Conservation (phyloP, 2,888 invertebrate species). For the Hyposoter didymator region DNA sequence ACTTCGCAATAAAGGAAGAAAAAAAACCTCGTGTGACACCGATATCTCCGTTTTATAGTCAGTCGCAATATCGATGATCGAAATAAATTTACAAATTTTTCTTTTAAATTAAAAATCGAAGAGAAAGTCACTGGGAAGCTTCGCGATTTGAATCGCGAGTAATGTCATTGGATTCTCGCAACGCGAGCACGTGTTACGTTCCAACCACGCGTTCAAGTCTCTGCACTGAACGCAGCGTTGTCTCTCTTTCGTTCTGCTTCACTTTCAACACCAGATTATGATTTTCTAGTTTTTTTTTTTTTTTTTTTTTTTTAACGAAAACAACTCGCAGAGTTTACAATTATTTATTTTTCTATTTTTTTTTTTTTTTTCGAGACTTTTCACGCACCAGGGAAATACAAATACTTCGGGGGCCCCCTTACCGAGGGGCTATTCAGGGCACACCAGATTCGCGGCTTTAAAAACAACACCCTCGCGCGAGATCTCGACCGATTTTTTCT, state of each 20-base stretch:
- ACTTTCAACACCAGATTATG: conserved; percentile 10
- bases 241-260: conserved; percentile 1
- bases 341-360: not conserved
- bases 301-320: not conserved
- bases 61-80: not conserved
- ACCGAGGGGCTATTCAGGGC: conserved; percentile 55
- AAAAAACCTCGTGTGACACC: not conserved
- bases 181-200: conserved; percentile 39
- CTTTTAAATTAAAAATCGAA: not conserved
- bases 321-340: not conserved
- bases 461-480: conserved; percentile 30
- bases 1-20: conserved; percentile 26
- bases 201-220: conserved; percentile 64
- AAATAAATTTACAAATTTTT: not conserved
- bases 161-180: conserved; percentile 14
- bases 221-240: not conserved
- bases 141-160: conserved; percentile 15
- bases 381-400: conserved; percentile 17
- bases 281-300: not conserved
- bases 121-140: conserved; percentile 6
- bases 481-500: conserved; percentile 9
- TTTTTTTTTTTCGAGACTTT: conserved; percentile 11
- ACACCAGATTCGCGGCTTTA: conserved; percentile 41
- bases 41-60: not conserved
- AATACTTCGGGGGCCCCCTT: conserved; percentile 52